Evolutionary conservation across 2,888 invertebrate genomes (phyloP).

Genomic region (Hyalella azteca): DNA sequence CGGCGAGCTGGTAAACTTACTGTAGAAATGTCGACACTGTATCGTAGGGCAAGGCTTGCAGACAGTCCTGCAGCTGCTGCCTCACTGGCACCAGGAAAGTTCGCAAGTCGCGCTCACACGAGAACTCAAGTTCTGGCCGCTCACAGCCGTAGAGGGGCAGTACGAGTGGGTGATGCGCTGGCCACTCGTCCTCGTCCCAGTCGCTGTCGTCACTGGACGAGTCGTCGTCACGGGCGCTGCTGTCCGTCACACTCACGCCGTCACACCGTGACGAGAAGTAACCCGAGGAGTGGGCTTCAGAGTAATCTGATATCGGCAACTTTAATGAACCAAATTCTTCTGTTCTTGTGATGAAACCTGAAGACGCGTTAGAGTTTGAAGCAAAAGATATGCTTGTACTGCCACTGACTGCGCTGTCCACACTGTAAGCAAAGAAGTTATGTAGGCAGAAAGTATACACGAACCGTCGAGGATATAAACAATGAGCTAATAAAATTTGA

Average conservation of each 20-base stretch:
- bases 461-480: no score
- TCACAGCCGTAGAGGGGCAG: constrained; percentile 75
- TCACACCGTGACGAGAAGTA: neutral
- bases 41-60: constrained; percentile 86
- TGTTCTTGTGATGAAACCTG: no score
- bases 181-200: constrained; percentile 68
- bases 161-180: constrained; percentile 74
- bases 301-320: neutral
- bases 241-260: constrained; percentile 16
- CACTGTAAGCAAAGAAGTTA: neutral
- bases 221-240: constrained; percentile 13
- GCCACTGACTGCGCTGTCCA: neutral
- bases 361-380: no score
- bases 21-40: constrained; percentile 83
- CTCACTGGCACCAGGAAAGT: constrained; percentile 32
- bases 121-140: constrained; percentile 57
- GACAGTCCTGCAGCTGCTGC: constrained; percentile 72
- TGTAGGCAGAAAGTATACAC: no score
- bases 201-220: constrained; percentile 40
- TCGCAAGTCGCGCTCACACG: neutral
- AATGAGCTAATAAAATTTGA: no score
- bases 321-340: no score
- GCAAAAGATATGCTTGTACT: no score
- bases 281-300: constrained; percentile 31
- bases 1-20: constrained; percentile 60